Evolutionary conservation across 2,888 invertebrate species (phyloP).

Genomic region (Parnassius orleans): DNA sequence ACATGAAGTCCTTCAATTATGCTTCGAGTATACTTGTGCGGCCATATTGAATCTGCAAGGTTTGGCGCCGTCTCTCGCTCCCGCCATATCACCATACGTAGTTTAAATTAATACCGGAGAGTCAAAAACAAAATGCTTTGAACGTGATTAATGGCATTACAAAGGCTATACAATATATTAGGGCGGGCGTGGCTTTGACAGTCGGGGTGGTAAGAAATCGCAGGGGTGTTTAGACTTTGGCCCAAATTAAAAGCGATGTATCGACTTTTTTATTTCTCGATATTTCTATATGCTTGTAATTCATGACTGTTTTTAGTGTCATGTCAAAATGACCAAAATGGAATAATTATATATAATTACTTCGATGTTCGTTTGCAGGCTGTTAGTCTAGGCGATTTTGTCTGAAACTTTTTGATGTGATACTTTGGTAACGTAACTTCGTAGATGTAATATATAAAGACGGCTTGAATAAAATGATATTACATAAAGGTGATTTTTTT

Average conservation of each 20-base stretch:
- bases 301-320: no score
- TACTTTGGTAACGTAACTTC: no score
- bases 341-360: no score
- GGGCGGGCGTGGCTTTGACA: conserved; percentile 62
- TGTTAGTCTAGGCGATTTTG: no score
- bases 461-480: no score
- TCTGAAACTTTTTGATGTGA: no score
- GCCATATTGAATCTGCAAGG: background rate
- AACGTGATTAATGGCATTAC: conserved; percentile 70
- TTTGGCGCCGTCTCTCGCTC: conserved; percentile 3
- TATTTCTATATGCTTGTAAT: no score
- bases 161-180: conserved; percentile 72
- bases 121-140: conserved; percentile 61
- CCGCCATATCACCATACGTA: conserved; percentile 31
- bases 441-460: no score
- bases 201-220: conserved; percentile 49
- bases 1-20: background rate
- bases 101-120: conserved; percentile 57
- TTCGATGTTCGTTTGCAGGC: no score
- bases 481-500: no score
- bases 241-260: conserved; percentile 31
- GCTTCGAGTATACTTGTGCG: background rate
- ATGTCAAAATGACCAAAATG: no score
- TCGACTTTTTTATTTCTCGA: no score
- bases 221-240: conserved; percentile 37